Percentiles rank a stretch among this genome's conserved stretches.
Evolutionary conservation across 53 echinoderm and acorn worm species (phyloP).

Genomic region (Luidia sarsii): DNA sequence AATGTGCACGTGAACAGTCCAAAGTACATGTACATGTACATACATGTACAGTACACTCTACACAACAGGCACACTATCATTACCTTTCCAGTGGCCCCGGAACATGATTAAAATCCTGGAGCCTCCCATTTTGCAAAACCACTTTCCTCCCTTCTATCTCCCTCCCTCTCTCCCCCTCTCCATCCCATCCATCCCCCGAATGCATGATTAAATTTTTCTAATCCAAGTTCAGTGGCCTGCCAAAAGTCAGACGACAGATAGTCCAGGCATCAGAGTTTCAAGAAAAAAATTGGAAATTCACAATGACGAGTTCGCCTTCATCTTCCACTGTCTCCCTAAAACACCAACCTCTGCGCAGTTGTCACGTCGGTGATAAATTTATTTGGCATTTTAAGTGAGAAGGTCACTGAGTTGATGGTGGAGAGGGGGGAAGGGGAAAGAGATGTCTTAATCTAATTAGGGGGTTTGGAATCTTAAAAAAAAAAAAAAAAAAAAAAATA

Average conservation of each 20-base stretch:
- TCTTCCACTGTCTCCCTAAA: too few relatives aligned
- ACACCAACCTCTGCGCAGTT: too few relatives aligned
- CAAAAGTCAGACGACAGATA: not conserved
- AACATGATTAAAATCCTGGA: conserved; percentile 7
- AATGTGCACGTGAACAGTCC: too few relatives aligned
- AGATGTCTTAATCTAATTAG: not conserved
- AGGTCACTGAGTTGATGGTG: not conserved
- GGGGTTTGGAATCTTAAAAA: not conserved
- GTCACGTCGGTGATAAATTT: conserved; percentile 3
- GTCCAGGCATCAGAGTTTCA: too few relatives aligned
- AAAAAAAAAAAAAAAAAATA: not conserved
- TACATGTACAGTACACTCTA: too few relatives aligned
- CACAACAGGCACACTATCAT: too few relatives aligned
- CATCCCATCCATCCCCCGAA: too few relatives aligned
- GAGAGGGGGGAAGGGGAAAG: not conserved
- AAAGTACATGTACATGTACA: conserved; percentile 6
- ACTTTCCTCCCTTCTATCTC: not conserved
- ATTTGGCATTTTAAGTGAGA: conserved; percentile 3
- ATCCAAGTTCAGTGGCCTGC: conserved; percentile 27
- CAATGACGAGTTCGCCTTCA: too few relatives aligned
- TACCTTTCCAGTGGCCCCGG: conserved; percentile 6
- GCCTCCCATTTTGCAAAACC: conserved; percentile 1
- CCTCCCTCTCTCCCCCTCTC: too few relatives aligned
- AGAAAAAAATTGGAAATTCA: conserved; percentile 1
- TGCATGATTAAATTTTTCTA: not conserved